phyloP scores from a whole-genome alignment of 2,888 invertebrate species.

The Labia minor region DNA sequence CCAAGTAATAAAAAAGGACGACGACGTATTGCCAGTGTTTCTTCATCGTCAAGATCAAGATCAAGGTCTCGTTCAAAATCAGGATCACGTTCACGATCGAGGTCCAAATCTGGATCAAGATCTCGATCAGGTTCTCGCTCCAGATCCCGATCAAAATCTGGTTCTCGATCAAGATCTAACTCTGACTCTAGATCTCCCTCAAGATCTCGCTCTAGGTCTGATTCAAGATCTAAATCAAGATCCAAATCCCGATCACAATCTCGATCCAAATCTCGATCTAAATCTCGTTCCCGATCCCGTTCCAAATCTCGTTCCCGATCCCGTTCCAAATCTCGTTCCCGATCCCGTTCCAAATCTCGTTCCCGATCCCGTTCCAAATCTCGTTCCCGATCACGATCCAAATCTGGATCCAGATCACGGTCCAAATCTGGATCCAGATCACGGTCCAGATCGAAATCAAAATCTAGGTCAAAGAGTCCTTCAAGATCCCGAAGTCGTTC shows the following conservation, averaged over 20 bases:
- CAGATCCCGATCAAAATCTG: constrained; percentile 38
- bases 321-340: constrained; percentile 30
- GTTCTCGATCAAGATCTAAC: constrained; percentile 29
- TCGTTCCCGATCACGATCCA: too few relatives aligned
- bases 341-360: constrained; percentile 31
- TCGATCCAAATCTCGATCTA: constrained; percentile 33
- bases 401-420: too few relatives aligned
- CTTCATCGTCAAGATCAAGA: constrained; percentile 26
- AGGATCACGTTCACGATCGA: constrained; percentile 34
- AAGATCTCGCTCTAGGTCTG: constrained; percentile 35
- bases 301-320: constrained; percentile 30
- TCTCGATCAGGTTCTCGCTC: constrained; percentile 35
- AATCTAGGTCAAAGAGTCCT: constrained; percentile 32
- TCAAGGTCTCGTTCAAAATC: constrained; percentile 30
- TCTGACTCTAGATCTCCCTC: constrained; percentile 35
- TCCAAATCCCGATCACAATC: constrained; percentile 27
- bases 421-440: constrained; percentile 32
- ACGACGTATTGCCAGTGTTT: constrained; percentile 24
- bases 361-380: constrained; percentile 31
- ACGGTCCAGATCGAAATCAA: constrained; percentile 31
- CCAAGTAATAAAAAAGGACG: constrained; percentile 21
- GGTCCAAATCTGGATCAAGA: constrained; percentile 32
- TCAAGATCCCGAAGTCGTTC: constrained; percentile 18
- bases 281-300: constrained; percentile 33
- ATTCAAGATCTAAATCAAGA: constrained; percentile 32